phyloP scores from a whole-genome alignment of 2,797 vertebrate genomes.

The Chaetodon trifasciatus region DNA sequence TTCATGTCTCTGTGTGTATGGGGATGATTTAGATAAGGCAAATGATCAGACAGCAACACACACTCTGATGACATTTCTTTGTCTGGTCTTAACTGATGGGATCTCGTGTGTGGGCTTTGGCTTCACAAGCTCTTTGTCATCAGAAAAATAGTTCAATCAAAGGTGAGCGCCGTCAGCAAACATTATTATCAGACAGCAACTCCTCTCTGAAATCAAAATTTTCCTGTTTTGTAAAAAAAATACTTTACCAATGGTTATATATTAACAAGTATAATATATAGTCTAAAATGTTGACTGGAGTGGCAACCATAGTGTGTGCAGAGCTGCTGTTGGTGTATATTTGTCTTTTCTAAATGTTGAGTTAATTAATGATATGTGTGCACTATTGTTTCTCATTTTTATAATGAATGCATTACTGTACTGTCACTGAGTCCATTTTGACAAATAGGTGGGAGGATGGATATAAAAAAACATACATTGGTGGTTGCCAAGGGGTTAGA shows the following conservation, averaged over 20 bases:
- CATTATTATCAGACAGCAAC: constrained; percentile 53
- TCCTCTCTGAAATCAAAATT: constrained; percentile 86
- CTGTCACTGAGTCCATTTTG: constrained; percentile 88
- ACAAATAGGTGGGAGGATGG: constrained; percentile 88
- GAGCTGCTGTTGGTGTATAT: constrained; percentile 46
- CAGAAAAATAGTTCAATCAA: constrained; percentile 88
- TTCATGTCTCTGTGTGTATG: constrained; percentile 23
- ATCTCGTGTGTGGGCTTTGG: constrained; percentile 59
- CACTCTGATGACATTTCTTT: constrained; percentile 76
- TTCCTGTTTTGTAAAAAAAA: constrained; percentile 41
- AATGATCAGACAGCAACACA: constrained; percentile 69
- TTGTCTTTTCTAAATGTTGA: constrained; percentile 73
- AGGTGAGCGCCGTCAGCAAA: constrained; percentile 85
- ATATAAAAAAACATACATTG: constrained; percentile 84
- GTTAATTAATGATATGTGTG: constrained; percentile 87
- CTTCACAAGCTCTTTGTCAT: constrained; percentile 54
- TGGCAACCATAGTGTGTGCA: constrained; percentile 21
- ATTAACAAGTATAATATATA: constrained; percentile 15
- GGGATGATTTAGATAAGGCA: constrained; percentile 64
- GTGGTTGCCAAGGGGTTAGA: constrained; percentile 85
- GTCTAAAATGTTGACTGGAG: constrained; percentile 29
- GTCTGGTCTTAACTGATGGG: constrained; percentile 67
- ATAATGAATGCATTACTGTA: constrained; percentile 88
- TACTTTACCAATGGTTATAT: too few relatives aligned
- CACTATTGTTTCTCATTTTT: constrained; percentile 85